Evolutionary conservation across 2,888 invertebrate species (phyloP), one percentile per base, ranked within the genome.

Genomic region (Notodonta ziczac): DNA sequence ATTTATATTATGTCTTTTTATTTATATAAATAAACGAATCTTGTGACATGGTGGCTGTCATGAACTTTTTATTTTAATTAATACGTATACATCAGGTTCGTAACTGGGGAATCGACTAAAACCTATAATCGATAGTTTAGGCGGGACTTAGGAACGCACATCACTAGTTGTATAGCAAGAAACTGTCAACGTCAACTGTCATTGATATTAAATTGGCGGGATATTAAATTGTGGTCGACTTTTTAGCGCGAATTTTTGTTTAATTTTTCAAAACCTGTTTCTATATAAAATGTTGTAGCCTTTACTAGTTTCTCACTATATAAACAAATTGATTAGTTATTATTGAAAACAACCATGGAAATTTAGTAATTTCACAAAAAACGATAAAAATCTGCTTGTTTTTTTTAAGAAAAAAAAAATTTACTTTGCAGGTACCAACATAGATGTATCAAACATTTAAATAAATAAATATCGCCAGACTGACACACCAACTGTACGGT

Each of bases 1-100:
- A 80, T 74, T 81, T 80, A 79, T 78, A 74, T 75, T 69, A 78
- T 82, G 80, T 84, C 80, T 83, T 81, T 82, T 76, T 35, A 35
- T 69, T 73, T 70, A 76, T 71, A 76, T 77, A 73, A 79, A 73
- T 57, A 64, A 71, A 60, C 70, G 69, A 70, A 73, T 66, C 70
- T 70, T 78, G 73, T 68, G 81, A 82, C 82, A 78, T 73, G 76
- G 74, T 67, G 51, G 64, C 70, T 73, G 81, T 82, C 82, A 83
- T 82, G 78, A 71, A 67, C 66, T 61, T 62, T 62, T 65, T 56
- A 67, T 67, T 35, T 69, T 69, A 72, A 70, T 72, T 70, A 76
- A 73, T 78, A 76, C 82, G 82, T 81, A 80, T 83, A 81, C 82
- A 74, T 77, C 69, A 24, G 66, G 75, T 72, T 68, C 67, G 68